Conservation (phyloP, 92 coral and sea anemone genomes). For the Desmophyllum pertusum region DNA sequence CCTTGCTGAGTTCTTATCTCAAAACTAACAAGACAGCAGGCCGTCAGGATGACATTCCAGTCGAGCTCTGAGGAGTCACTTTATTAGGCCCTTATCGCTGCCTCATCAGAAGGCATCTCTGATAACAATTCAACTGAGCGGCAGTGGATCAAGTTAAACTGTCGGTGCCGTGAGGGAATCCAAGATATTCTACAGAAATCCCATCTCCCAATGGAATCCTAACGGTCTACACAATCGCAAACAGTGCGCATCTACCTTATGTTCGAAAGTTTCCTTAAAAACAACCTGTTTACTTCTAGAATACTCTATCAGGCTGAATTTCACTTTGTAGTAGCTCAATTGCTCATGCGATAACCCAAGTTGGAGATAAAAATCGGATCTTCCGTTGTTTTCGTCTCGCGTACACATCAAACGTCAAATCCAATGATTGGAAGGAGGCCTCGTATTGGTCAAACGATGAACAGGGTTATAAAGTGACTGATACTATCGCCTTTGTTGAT, state of each 20-base stretch:
- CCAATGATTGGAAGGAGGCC: neutral
- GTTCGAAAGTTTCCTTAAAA: neutral
- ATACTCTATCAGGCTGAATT: neutral
- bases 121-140: conserved; percentile 11
- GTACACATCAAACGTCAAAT: conserved; percentile 15
- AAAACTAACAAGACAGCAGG: conserved; percentile 48
- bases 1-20: conserved; percentile 42
- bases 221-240: neutral
- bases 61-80: conserved; percentile 15
- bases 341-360: conserved; percentile 8
- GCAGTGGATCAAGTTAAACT: neutral
- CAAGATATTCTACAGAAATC: neutral
- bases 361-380: conserved; percentile 33
- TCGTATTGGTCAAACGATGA: conserved; percentile 1
- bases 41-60: conserved; percentile 35
- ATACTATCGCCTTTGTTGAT: conserved; percentile 20
- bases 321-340: neutral
- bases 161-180: neutral
- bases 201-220: neutral
- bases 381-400: neutral
- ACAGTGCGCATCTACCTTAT: no score
- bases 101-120: conserved; percentile 18
- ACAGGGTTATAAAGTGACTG: neutral
- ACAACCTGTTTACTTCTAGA: neutral
- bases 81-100: conserved; percentile 33